Conservation (phyloP, 2,113 vertebrate species). For the Isurus oxyrinchus region DNA sequence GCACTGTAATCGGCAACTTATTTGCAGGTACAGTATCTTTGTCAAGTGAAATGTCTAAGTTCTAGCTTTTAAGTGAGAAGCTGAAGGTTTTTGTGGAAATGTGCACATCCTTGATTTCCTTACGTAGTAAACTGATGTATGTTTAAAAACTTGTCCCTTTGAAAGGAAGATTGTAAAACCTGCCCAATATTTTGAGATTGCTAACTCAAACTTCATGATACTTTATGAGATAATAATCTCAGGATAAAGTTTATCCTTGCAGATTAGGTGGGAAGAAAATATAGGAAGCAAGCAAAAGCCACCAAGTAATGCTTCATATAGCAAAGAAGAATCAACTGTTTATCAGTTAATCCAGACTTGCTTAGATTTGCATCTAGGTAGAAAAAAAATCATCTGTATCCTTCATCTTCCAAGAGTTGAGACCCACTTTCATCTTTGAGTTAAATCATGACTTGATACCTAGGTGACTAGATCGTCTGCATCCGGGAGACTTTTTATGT, state of each 20-base stretch:
- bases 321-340: constrained; percentile 5
- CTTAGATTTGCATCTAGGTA: constrained; percentile 11
- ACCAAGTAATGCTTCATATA: not conserved
- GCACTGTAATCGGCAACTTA: not conserved
- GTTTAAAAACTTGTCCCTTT: not conserved
- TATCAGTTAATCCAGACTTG: not conserved
- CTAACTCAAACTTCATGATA: not conserved
- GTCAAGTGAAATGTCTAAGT: not conserved
- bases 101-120: not conserved
- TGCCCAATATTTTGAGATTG: not conserved
- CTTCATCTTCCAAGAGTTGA: constrained; percentile 22
- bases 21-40: not conserved
- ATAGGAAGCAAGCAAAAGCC: constrained; percentile 2
- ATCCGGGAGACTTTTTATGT: not conserved
- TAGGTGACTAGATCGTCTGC: constrained; percentile 16
- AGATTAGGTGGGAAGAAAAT: not conserved
- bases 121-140: not conserved
- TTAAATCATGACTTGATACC: not conserved
- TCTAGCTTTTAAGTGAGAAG: not conserved
- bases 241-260: not conserved
- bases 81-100: not conserved
- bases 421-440: constrained; percentile 22
- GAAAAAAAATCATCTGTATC: not conserved
- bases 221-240: not conserved
- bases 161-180: not conserved